These are phyloP conservation scores for Mus minutoides DNA, from an alignment of 2,797 vertebrate genomes.

Conservation along the genomic window DNA sequence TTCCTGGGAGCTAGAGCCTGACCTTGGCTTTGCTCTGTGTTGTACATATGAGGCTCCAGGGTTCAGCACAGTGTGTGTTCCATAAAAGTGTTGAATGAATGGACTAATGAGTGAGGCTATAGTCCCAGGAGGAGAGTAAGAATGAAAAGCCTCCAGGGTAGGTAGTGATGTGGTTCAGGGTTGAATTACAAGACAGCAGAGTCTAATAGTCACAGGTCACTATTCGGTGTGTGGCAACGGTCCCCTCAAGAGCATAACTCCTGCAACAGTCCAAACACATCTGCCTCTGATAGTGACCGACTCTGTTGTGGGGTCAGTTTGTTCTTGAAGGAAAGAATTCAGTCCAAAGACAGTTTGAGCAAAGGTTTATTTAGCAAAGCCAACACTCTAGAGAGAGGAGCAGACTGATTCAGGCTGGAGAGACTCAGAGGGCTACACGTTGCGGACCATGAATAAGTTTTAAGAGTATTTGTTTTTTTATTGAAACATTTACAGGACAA, in stretches of 20 bases:
- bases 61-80: neutral
- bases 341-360: neutral
- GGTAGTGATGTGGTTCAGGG: neutral
- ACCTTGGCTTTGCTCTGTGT: neutral
- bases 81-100: neutral
- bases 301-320: neutral
- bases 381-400: neutral
- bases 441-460: neutral
- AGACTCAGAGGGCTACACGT: neutral
- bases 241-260: neutral
- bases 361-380: neutral
- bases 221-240: accelerated
- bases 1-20: neutral
- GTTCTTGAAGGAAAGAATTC: neutral
- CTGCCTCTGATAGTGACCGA: neutral
- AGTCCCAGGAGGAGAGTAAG: neutral
- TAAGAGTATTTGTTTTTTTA: neutral
- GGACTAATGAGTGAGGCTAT: neutral
- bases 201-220: neutral
- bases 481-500: neutral
- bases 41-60: neutral
- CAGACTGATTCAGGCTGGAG: neutral
- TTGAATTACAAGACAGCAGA: neutral
- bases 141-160: neutral
- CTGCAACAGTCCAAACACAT: neutral